Conservation (phyloP, 2,888 invertebrate genomes). For the Hipparchia semele region DNA sequence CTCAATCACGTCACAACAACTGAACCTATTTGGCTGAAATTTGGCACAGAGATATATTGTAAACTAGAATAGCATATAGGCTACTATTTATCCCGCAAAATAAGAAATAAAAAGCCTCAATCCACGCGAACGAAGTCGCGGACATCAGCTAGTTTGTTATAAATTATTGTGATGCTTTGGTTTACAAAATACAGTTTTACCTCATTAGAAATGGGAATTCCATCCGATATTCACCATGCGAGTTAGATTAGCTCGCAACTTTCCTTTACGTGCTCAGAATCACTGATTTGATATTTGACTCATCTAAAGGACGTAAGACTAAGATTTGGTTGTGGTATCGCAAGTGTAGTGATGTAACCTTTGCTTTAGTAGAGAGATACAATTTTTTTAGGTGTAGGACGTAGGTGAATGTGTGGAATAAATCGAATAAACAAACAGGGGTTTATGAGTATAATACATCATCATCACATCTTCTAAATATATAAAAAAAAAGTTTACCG, state of each 20-base stretch:
- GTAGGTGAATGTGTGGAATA: background rate
- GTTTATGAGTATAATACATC: no score
- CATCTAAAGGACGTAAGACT: conserved; percentile 14
- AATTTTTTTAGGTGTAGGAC: background rate
- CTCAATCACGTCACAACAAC: no score
- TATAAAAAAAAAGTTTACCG: no score
- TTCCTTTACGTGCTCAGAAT: conserved; percentile 48
- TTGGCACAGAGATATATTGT: no score
- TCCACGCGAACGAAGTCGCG: no score
- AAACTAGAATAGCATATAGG: no score
- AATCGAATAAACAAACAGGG: background rate
- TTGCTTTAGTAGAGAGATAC: background rate
- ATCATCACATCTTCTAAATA: no score
- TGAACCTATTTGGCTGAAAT: no score
- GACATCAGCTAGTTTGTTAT: background rate
- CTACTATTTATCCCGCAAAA: no score
- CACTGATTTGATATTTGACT: conserved; percentile 27
- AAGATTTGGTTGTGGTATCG: background rate
- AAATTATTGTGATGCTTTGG: background rate
- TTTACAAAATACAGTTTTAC: background rate
- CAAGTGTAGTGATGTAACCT: conserved; percentile 5
- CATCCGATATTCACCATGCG: conserved; percentile 40
- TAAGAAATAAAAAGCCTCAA: no score
- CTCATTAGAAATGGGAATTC: conserved; percentile 37
- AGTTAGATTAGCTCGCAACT: conserved; percentile 46